A percentile compares a stretch with the other conserved stretches of the same genome.
Conservation (phyloP, 92 coral and sea anemone genomes). For the Zoanthus sansibaricus region DNA sequence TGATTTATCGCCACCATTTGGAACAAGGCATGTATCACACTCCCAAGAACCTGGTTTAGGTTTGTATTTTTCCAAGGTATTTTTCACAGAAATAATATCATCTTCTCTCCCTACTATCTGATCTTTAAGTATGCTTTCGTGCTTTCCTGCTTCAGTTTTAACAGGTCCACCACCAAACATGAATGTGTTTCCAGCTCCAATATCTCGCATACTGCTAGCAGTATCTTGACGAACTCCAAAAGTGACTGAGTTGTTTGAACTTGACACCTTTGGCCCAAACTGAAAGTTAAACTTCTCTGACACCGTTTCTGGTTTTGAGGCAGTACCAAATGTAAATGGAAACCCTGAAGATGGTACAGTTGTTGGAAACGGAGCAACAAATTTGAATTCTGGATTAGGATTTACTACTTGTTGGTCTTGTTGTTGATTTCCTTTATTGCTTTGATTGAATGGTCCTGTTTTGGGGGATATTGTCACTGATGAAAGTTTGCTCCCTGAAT, state of each 20-base stretch:
- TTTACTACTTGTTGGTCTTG: slow-evolving; percentile 12
- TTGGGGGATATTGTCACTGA: neutral
- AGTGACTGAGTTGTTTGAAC: neutral
- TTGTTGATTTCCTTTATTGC: neutral
- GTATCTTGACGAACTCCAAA: slow-evolving; percentile 6
- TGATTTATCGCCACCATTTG: slow-evolving; percentile 31
- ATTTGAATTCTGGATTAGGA: slow-evolving; percentile 13
- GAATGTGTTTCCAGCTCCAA: neutral
- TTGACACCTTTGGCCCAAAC: slow-evolving; percentile 51
- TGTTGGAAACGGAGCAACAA: neutral
- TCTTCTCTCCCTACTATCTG: neutral
- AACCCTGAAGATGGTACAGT: slow-evolving; percentile 6
- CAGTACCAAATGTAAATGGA: slow-evolving; percentile 11
- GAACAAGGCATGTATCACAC: slow-evolving; percentile 61
- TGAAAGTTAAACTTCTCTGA: slow-evolving; percentile 25
- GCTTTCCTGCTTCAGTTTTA: neutral
- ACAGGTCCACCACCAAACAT: neutral
- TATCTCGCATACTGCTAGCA: neutral
- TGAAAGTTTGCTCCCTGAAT: neutral
- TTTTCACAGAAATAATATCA: neutral
- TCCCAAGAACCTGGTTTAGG: slow-evolving; percentile 66
- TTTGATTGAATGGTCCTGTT: slow-evolving; percentile 25
- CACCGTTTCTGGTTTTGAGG: neutral
- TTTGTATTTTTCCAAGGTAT: slow-evolving; percentile 18
- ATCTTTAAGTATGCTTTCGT: neutral